These are phyloP conservation scores for Encarsia formosa DNA, from an alignment of 2,888 invertebrate species.

Conservation along the genomic window DNA sequence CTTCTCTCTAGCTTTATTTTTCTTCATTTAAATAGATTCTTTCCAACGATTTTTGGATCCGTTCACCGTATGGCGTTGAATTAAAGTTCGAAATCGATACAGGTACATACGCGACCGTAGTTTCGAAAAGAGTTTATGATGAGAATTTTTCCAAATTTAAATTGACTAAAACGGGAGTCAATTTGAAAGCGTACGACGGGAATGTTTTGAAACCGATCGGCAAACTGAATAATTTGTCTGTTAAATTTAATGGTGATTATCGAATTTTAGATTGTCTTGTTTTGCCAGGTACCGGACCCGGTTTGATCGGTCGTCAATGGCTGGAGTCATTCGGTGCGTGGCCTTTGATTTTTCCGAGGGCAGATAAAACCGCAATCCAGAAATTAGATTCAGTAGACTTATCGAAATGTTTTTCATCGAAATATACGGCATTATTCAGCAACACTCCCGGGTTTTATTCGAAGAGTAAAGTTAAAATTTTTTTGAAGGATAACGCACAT, in stretches of 20 bases:
- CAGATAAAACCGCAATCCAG: too few species aligned
- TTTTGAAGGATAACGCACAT: slow-evolving; percentile 17
- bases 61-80: background rate
- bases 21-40: too few species aligned
- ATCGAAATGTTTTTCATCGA: background rate
- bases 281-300: slow-evolving; percentile 17
- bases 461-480: slow-evolving; percentile 15
- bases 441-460: slow-evolving; percentile 12
- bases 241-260: slow-evolving; percentile 1
- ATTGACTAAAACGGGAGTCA: too few species aligned
- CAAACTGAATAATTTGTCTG: slow-evolving; percentile 7
- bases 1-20: too few species aligned
- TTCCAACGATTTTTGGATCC: too few species aligned
- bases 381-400: too few species aligned
- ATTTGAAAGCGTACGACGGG: slow-evolving; percentile 11
- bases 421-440: slow-evolving; percentile 12
- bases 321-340: slow-evolving; percentile 10
- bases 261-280: slow-evolving; percentile 9
- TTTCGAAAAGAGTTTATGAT: slow-evolving; percentile 15
- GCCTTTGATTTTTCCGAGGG: too few species aligned
- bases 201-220: slow-evolving; percentile 12
- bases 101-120: slow-evolving; percentile 15
- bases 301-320: slow-evolving; percentile 22
- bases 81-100: slow-evolving; percentile 5
- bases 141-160: slow-evolving; percentile 3